Evolutionary conservation across 92 coral and sea anemone species (phyloP), one percentile per base, ranked within the genome.

Genomic region (Porites divaricata): DNA sequence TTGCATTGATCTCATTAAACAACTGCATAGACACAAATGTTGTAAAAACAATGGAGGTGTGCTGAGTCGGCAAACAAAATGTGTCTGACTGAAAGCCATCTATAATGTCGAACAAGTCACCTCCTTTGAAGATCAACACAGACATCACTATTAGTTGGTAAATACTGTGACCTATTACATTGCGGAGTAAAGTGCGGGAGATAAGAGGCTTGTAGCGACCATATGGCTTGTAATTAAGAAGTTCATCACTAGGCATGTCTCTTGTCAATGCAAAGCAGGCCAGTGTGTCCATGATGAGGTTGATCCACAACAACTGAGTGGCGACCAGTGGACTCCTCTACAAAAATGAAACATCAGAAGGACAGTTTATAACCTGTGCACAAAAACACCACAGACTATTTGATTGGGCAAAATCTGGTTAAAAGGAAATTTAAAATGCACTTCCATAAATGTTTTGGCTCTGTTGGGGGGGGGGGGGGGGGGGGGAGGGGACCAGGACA

Each of bases 11-110:
- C 90, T 94, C 95, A 68, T 94, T 94, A 65, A 94, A 94, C 68
- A 94, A 89, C 78, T 94, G 95, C 98, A 94, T 94, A 64, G 85
- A 84, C 57, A 94, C 98, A 89, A 94, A 94, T 12, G 98, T 80
- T 35, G 95, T 94, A 75, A 94, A 94, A 78, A 94, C 95, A 51
- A 94, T 78, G 0, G 98, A 93, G 9, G 94, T 65, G 70, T 94
- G 98, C 63, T 91, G 93, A 10, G 95, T 81, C 2, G 98, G 89
- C 79, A 77, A 78, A 50, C 98, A 94, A 52, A 82, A 72, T 1
- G 95, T 89, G 17, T 85, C 83, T 14, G 84, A 45, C 45, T 71
- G 77, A 69, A 92, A 94, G 50, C 98, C 98, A 61, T 94, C 92
- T 20, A 59, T 87, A 28, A 94, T 78, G 77, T 94, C 98, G 77